Conservation (phyloP, 2,888 invertebrate genomes). For the Spisula subtruncata region DNA sequence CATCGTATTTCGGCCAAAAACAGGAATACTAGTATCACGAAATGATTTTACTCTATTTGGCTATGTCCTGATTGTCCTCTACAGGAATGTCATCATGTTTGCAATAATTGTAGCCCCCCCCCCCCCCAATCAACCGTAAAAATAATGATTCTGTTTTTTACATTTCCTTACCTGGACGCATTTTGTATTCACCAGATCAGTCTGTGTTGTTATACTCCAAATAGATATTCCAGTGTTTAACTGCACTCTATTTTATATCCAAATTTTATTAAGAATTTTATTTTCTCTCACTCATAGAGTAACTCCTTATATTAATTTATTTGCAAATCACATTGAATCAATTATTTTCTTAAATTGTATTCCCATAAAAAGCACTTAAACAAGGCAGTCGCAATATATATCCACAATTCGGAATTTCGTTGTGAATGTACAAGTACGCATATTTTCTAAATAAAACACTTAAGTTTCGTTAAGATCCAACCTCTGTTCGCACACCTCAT, state of each 20-base stretch:
- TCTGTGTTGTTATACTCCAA: background rate
- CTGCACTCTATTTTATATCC: background rate
- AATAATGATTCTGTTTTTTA: too few relatives aligned
- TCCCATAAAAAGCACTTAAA: background rate
- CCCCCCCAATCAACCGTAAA: too few relatives aligned
- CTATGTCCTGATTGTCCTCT: too few relatives aligned
- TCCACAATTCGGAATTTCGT: background rate
- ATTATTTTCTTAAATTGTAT: background rate
- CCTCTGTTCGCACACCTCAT: background rate
- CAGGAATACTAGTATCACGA: too few relatives aligned
- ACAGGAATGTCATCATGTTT: too few relatives aligned
- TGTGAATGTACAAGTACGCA: background rate
- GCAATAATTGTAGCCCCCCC: too few relatives aligned
- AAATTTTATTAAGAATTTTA: background rate
- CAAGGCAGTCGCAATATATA: background rate
- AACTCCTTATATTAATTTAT: background rate
- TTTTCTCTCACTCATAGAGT: background rate
- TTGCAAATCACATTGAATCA: background rate
- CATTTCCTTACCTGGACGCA: conserved; percentile 2
- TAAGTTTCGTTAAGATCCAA: background rate
- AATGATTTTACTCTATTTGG: too few relatives aligned
- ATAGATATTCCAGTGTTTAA: background rate
- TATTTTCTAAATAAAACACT: background rate
- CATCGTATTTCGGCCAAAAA: too few relatives aligned
- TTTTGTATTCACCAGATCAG: background rate